These are phyloP conservation scores for Anguilla marmorata DNA, from an alignment of 2,797 vertebrate species.

Conservation along the genomic window DNA sequence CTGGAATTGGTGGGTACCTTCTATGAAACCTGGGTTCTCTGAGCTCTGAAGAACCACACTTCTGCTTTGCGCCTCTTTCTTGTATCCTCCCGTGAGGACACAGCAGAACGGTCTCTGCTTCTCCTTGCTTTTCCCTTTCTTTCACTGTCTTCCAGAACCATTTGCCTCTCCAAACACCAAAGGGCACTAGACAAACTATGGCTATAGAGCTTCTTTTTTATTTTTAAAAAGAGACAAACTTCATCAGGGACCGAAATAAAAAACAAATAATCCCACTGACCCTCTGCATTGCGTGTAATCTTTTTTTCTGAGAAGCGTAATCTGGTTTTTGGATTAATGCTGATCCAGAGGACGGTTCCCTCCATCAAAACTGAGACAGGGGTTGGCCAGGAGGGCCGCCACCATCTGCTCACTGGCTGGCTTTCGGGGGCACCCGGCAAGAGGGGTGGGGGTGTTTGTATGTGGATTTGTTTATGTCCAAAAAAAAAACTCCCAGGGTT, in stretches of 20 bases:
- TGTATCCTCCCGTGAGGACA: background rate
- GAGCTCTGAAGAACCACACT: background rate
- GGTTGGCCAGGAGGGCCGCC: background rate
- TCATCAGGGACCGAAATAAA: conserved; percentile 28
- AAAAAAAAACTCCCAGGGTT: background rate
- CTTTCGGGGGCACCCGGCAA: background rate
- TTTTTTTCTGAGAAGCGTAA: conserved; percentile 20
- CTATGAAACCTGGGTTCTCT: background rate
- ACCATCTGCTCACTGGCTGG: background rate
- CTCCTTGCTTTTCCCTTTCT: background rate
- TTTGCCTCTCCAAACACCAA: background rate
- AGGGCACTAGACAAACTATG: background rate
- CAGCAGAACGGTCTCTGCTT: conserved; percentile 5
- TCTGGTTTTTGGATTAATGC: background rate
- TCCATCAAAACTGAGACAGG: background rate
- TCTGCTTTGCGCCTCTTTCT: background rate
- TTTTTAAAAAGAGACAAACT: conserved; percentile 17
- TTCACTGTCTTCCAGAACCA: conserved; percentile 22
- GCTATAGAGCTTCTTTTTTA: background rate
- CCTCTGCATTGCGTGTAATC: background rate
- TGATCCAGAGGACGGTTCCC: background rate
- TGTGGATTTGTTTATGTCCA: background rate
- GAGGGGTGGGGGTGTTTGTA: background rate
- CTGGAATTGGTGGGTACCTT: background rate
- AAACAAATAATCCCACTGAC: conserved; percentile 19